phyloP scores from a whole-genome alignment of 1,140 invertebrate genomes.

The Halyomorpha halys region DNA sequence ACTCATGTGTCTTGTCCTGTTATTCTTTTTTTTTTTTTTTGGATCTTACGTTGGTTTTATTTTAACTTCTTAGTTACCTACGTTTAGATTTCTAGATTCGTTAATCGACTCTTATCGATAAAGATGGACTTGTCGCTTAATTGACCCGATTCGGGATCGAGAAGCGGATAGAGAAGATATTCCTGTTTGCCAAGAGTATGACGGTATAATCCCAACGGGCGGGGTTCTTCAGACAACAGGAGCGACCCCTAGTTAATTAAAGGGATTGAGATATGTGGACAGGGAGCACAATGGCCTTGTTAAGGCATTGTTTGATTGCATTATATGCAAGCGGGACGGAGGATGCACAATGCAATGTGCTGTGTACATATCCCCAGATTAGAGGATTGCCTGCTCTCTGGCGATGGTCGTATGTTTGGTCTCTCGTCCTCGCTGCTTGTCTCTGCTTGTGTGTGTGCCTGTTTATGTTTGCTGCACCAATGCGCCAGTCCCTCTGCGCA shows the following conservation, averaged over 20 bases:
- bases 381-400: constrained; percentile 3
- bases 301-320: constrained; percentile 22
- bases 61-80: too few species aligned
- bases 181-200: too few species aligned
- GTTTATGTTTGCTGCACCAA: constrained; percentile 10
- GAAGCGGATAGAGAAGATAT: not conserved
- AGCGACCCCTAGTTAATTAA: too few species aligned
- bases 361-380: constrained; percentile 15
- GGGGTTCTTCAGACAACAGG: too few species aligned
- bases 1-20: too few species aligned
- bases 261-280: constrained; percentile 17
- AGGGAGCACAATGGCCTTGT: constrained; percentile 11
- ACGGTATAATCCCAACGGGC: too few species aligned
- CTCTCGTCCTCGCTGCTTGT: not conserved
- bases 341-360: constrained; percentile 12
- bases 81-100: too few species aligned
- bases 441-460: not conserved
- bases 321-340: not conserved
- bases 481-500: too few species aligned
- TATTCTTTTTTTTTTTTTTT: too few species aligned
- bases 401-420: constrained; percentile 8
- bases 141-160: not conserved
- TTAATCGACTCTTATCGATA: too few species aligned
- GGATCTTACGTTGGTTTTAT: too few species aligned
- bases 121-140: too few species aligned